Conservation (phyloP, 1,140 invertebrate genomes). For the Drusus annulatus region DNA sequence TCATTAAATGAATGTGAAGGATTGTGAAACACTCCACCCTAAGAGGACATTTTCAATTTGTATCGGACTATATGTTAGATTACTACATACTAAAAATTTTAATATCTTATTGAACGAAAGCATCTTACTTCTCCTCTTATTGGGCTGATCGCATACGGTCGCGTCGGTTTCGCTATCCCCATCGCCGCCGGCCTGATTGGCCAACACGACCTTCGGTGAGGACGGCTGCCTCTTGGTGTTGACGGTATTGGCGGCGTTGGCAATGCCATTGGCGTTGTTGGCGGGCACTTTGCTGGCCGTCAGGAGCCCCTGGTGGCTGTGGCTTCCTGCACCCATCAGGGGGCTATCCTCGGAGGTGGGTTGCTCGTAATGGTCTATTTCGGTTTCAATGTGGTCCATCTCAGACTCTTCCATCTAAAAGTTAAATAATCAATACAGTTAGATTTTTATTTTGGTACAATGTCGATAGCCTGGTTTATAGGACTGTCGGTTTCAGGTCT, state of each 20-base stretch:
- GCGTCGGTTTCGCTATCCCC: conserved; percentile 40
- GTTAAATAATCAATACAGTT: conserved; percentile 1
- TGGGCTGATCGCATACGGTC: conserved; percentile 31
- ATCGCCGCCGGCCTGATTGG: neutral
- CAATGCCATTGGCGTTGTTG: too few species aligned
- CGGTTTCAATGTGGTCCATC: conserved; percentile 59
- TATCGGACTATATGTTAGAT: too few species aligned
- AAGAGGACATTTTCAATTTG: too few species aligned
- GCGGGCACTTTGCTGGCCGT: too few species aligned
- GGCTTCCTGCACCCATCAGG: conserved; percentile 65
- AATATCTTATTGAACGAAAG: too few species aligned
- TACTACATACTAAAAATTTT: too few species aligned
- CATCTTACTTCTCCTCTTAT: conserved; percentile 46
- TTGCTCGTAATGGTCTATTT: conserved; percentile 65
- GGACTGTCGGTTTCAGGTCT: too few species aligned
- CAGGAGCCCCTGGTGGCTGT: neutral
- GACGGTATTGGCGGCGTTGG: neutral
- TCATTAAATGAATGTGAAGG: too few species aligned
- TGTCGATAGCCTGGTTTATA: too few species aligned
- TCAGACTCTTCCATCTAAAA: conserved; percentile 59
- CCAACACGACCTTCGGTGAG: neutral
- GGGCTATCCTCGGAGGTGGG: conserved; percentile 66
- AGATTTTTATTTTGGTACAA: neutral
- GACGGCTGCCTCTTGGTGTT: neutral
- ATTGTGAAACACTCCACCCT: too few species aligned